Base-by-base conservation (phyloP, 2,888 invertebrate genomes). In the Idaea straminata region DNA sequence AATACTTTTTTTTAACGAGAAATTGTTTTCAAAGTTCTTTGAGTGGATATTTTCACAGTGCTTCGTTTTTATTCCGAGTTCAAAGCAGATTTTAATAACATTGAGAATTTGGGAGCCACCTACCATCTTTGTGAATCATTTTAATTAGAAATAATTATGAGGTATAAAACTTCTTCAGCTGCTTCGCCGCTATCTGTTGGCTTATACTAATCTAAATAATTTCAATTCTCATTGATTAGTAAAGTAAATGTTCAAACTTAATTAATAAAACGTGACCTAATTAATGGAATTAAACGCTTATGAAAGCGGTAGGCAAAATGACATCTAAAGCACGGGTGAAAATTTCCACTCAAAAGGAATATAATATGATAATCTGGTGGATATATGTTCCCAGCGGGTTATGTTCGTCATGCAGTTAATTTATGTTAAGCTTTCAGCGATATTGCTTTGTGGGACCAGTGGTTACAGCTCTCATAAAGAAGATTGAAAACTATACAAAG, bases 401-500 rank as follows among this genome's bases (percentile, higher is more conserved):
- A 71, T 73, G 69, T 71, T 67, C 69, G 61, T 70, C 68, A 73
- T 76, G 71, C 77, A 82, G 83, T 87, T 85, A 84, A 87, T 87
- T 83, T 76, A 82, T 83, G 85, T 85, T 84, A 84, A 84, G 86
- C 88, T 89, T 85, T 89, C 82, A 89, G 83, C 82, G 76, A 86
- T 90, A 91, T 91, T 89, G 85, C 89, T 87, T 83, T 87, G 86
- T 83, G 85, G 83, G 81, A 80, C 80, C 81, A 82, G 83, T 79
- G 85, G 87, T 87, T 84, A 83, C 83, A 80, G 76, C 86, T 86
- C 86, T 88, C 86, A 88, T 88, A 88, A 88, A 83, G 84, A 83
- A 87, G 87, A 87, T 89, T 88, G 85, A 85, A 87, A 86, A 81
- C 86, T 85, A 86, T 87, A 87, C 90, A 89, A 89, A 89, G 88